These are phyloP conservation scores for Arbacia lixula DNA, from an alignment of 53 echinoderm and acorn worm genomes.

Conservation along the genomic window DNA sequence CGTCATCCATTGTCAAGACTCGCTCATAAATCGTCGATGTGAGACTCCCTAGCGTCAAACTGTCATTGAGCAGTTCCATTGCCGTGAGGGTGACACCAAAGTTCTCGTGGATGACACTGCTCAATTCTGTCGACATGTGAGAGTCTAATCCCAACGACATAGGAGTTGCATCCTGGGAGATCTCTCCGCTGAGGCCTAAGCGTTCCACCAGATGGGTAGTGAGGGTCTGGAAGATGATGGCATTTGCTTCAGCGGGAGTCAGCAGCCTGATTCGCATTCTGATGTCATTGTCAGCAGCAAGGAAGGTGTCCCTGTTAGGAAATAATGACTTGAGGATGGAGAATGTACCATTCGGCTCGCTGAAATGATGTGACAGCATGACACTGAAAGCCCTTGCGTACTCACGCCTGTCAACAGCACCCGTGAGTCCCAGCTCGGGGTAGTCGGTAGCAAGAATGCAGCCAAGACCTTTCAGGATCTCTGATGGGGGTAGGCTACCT, in stretches of 20 bases:
- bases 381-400: slow-evolving; percentile 82
- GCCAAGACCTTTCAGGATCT: slow-evolving; percentile 90
- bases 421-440: slow-evolving; percentile 87
- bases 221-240: slow-evolving; percentile 74
- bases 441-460: slow-evolving; percentile 86
- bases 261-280: slow-evolving; percentile 72
- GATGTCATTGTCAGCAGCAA: slow-evolving; percentile 85
- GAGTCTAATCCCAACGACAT: slow-evolving; percentile 91
- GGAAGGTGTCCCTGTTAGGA: slow-evolving; percentile 74
- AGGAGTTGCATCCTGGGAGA: slow-evolving; percentile 78
- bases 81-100: slow-evolving; percentile 84
- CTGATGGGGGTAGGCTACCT: slow-evolving; percentile 88
- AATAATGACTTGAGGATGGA: slow-evolving; percentile 90
- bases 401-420: slow-evolving; percentile 72
- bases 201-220: slow-evolving; percentile 77
- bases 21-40: slow-evolving; percentile 76
- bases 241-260: slow-evolving; percentile 69
- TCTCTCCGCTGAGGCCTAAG: slow-evolving; percentile 79
- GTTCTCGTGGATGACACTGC: slow-evolving; percentile 84
- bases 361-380: slow-evolving; percentile 91
- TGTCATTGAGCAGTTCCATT: slow-evolving; percentile 94
- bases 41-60: slow-evolving; percentile 72
- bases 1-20: slow-evolving; percentile 67
- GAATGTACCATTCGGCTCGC: slow-evolving; percentile 77
- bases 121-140: slow-evolving; percentile 94